Evolutionary conservation across 2,888 invertebrate genomes (phyloP).

Genomic region (Fragum fragum): DNA sequence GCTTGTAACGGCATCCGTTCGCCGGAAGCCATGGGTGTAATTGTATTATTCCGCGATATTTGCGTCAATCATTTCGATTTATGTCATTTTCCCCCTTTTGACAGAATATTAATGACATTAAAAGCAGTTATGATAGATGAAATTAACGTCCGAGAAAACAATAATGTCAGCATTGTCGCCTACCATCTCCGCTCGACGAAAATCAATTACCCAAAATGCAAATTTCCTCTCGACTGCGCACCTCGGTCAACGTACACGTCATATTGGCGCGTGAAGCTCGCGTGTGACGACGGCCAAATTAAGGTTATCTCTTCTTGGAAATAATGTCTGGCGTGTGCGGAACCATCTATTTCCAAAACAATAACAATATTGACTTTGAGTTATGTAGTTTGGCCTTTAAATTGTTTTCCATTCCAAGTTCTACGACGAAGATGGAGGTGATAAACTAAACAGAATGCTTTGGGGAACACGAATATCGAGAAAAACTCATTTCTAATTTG

Average conservation of each 20-base stretch:
- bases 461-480: constrained; percentile 56
- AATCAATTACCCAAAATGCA: constrained; percentile 69
- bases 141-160: constrained; percentile 69
- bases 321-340: constrained; percentile 61
- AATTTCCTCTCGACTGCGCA: constrained; percentile 59
- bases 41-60: constrained; percentile 52
- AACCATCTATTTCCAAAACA: constrained; percentile 69
- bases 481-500: constrained; percentile 68
- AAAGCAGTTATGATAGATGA: constrained; percentile 69
- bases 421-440: constrained; percentile 56
- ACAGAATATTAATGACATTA: constrained; percentile 68
- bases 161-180: constrained; percentile 67
- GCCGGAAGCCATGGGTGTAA: constrained; percentile 48
- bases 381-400: constrained; percentile 67
- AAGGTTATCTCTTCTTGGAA: constrained; percentile 57
- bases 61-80: constrained; percentile 42
- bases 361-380: constrained; percentile 69
- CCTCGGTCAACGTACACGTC: constrained; percentile 61
- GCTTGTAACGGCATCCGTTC: constrained; percentile 35
- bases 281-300: constrained; percentile 64
- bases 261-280: constrained; percentile 62
- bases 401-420: constrained; percentile 62
- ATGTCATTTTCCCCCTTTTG: constrained; percentile 53
- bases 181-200: constrained; percentile 55
- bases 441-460: constrained; percentile 68